Conservation (phyloP, 2,113 vertebrate species). For the Varanus salvator region DNA sequence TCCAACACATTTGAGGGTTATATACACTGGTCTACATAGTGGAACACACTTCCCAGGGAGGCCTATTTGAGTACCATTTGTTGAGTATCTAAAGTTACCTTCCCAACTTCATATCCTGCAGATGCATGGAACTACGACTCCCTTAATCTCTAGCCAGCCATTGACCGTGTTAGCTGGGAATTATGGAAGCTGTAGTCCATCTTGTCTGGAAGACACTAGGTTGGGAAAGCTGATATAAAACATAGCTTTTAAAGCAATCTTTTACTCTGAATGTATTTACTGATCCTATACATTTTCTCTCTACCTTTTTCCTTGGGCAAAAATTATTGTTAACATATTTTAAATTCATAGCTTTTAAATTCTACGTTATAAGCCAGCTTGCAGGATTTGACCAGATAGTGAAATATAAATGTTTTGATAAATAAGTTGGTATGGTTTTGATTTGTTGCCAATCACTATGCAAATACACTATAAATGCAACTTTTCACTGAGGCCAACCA, state of each 20-base stretch:
- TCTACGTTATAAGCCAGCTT: not conserved
- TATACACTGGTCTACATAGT: not conserved
- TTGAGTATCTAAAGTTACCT: no score
- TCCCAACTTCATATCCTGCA: no score
- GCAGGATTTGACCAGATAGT: not conserved
- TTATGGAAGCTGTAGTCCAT: no score
- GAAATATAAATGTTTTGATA: not conserved
- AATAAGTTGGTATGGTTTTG: not conserved
- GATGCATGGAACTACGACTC: no score
- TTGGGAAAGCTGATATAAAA: no score
- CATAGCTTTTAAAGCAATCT: no score
- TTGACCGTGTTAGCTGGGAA: no score
- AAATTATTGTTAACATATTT: not conserved
- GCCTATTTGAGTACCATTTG: not conserved
- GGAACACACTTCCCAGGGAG: not conserved
- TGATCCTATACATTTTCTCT: not conserved
- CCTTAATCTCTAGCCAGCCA: no score
- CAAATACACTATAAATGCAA: constrained; percentile 13
- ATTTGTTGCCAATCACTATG: constrained; percentile 18
- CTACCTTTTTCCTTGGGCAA: not conserved
- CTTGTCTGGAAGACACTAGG: no score
- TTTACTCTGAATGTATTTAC: not conserved
- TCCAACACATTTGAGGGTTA: no score
- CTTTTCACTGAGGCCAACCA: constrained; percentile 35
- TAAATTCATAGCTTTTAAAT: not conserved